Evolutionary conservation across 2,888 invertebrate species (phyloP).

Genomic region (Drosophila pseudotalamancana): DNA sequence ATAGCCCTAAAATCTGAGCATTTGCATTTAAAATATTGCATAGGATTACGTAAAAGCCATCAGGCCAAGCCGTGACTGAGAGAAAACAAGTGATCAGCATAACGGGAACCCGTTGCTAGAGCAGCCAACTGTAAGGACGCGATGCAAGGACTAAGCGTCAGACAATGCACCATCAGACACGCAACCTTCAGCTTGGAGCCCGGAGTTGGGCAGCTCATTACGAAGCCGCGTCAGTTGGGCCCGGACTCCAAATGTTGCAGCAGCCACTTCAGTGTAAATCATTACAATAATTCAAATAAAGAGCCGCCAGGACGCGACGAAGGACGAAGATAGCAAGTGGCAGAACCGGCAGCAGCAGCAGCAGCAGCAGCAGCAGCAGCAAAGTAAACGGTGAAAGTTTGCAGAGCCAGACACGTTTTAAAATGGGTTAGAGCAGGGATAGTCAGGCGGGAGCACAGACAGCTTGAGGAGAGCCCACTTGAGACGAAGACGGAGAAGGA

Average conservation of each 20-base stretch:
- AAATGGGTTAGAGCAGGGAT: slow-evolving; percentile 16
- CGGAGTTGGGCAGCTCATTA: slow-evolving; percentile 40
- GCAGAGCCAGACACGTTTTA: slow-evolving; percentile 33
- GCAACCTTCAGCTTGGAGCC: slow-evolving; percentile 33
- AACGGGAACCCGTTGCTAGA: slow-evolving; percentile 6
- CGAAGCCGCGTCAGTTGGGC: slow-evolving; percentile 29
- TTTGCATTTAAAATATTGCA: slow-evolving; percentile 10
- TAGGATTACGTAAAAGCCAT: slow-evolving; percentile 20
- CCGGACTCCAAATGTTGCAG: slow-evolving; percentile 46
- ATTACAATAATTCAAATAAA: slow-evolving; percentile 73
- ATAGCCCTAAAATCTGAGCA: slow-evolving; percentile 7
- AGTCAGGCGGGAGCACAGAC: slow-evolving; percentile 27
- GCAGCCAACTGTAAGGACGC: slow-evolving; percentile 14
- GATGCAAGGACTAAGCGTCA: slow-evolving; percentile 28
- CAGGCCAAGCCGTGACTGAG: slow-evolving; percentile 25
- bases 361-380: slow-evolving; percentile 22
- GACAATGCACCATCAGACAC: slow-evolving; percentile 44
- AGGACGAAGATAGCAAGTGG: slow-evolving; percentile 16
- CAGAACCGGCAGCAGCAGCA: slow-evolving; percentile 25
- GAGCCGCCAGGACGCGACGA: slow-evolving; percentile 29
- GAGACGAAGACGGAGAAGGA: slow-evolving; percentile 54
- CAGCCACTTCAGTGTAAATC: slow-evolving; percentile 68
- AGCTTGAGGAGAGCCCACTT: slow-evolving; percentile 49
- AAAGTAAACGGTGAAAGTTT: slow-evolving; percentile 69
- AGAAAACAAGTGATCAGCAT: slow-evolving; percentile 42